phyloP scores from a whole-genome alignment of 2,113 vertebrate genomes.

The Esox niger region DNA sequence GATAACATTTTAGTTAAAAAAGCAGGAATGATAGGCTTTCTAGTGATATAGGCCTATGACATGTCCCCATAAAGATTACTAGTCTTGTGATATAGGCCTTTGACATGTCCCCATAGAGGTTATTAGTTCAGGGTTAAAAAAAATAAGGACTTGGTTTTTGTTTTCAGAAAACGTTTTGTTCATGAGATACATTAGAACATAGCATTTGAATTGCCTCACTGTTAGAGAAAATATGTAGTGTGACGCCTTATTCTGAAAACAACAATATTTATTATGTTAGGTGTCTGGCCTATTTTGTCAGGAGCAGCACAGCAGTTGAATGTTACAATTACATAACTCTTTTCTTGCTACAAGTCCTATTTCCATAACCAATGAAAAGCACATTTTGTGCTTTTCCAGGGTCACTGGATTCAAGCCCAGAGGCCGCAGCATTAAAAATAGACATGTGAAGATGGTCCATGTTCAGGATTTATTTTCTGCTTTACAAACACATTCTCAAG shows the following conservation, averaged over 20 bases:
- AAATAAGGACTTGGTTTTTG: background rate
- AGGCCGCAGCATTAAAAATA: constrained; percentile 49
- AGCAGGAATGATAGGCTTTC: background rate
- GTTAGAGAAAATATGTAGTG: background rate
- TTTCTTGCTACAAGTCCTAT: constrained; percentile 44
- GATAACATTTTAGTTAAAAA: background rate
- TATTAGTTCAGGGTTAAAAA: background rate
- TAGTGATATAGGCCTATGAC: background rate
- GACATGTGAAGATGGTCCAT: constrained; percentile 45
- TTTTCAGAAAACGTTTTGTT: too few relatives aligned
- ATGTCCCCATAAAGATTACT: background rate
- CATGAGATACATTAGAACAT: too few relatives aligned
- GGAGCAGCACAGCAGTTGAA: too few relatives aligned
- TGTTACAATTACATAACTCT: constrained; percentile 20
- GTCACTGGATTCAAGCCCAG: constrained; percentile 57
- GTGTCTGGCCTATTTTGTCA: background rate
- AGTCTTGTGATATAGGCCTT: too few relatives aligned
- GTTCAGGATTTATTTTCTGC: constrained; percentile 29
- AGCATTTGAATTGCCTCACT: too few relatives aligned
- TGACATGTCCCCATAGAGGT: too few relatives aligned
- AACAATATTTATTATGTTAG: constrained; percentile 29
- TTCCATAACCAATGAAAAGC: constrained; percentile 53
- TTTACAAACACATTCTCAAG: constrained; percentile 35
- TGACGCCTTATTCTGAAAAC: constrained; percentile 22
- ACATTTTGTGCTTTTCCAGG: constrained; percentile 35